Evolutionary conservation across 2,797 vertebrate genomes (phyloP), one percentile per base, ranked within the genome.

Genomic region (Alca torda): DNA sequence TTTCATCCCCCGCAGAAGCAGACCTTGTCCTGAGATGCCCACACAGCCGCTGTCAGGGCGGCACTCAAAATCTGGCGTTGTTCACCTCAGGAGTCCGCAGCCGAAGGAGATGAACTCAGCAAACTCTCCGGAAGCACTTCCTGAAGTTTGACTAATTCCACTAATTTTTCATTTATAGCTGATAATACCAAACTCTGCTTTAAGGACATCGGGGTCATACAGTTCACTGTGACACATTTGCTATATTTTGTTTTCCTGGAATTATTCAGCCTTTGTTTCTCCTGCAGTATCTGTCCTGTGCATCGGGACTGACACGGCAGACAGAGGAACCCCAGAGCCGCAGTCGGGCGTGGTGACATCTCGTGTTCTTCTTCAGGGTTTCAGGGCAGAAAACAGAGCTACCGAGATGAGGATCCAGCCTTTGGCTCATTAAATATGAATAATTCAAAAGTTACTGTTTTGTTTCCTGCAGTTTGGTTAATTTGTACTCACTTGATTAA

Each of bases 181-280:
- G 28, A 53, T 86, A 69, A 81, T 63, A 43, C n/a, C 35, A 79
- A 69, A 57, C 31, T 24, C n/a, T 76, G 28, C 26, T 77, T 67
- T 87, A 89, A 90, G 63, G 28, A 74, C 41, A 56, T 11, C 13
- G 50, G 21, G 26, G 60, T 68, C 59, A 33, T 13, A 17, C 41
- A 80, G 81, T 39, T 79, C 69, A 60, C 63, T 67, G 8, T 70
- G 80, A 89, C 74, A 87, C 19, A 16, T 57, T 45, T 43, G 74
- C 75, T 79, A 50, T 57, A 65, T 86, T 84, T 94, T 70, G 37
- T 93, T 96, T 92, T 89, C 64, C 75, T 90, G 78, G 64, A 94
- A 90, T 89, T 85, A 70, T 11, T 73, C 39, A 77, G 21, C n/a
- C 11, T 92, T 75, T 60, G 9, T 76, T 79, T 87, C n/a, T 82